phyloP scores from a whole-genome alignment of 2,797 vertebrate genomes.

The Pipistrellus pygmaeus region DNA sequence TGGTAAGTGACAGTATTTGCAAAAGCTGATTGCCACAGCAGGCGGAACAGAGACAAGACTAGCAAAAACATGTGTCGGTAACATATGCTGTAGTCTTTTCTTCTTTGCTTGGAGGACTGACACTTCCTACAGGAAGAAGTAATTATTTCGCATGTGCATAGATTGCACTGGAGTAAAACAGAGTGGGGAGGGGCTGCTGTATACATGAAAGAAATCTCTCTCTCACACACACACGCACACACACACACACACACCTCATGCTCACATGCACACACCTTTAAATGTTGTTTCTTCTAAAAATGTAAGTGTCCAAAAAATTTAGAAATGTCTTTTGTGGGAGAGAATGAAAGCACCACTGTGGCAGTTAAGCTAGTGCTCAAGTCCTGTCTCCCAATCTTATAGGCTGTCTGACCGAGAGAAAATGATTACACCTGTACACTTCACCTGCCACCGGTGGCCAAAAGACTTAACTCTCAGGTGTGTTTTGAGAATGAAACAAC shows the following conservation, averaged over 20 bases:
- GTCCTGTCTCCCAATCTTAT: background rate
- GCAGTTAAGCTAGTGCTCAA: background rate
- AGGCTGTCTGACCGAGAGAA: background rate
- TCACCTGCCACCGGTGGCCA: background rate
- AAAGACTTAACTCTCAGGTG: background rate
- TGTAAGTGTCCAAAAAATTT: background rate
- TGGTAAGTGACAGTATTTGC: conserved; percentile 84
- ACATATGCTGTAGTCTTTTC: conserved; percentile 81
- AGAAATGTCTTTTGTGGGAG: background rate
- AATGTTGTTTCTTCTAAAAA: background rate
- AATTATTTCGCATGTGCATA: conserved; percentile 80
- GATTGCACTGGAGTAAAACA: conserved; percentile 71
- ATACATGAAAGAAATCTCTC: conserved; percentile 48
- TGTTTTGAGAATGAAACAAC: background rate
- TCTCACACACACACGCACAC: too few species aligned
- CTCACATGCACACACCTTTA: background rate
- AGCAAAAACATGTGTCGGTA: conserved; percentile 82
- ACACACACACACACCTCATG: background rate
- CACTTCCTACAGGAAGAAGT: conserved; percentile 82
- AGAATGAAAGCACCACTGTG: background rate
- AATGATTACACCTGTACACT: background rate
- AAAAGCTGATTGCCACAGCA: conserved; percentile 83
- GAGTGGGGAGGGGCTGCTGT: background rate
- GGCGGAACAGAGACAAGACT: conserved; percentile 81
- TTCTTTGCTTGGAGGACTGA: conserved; percentile 80